A percentile compares a stretch with the other conserved stretches of the same genome.
Conservation (phyloP, 2,797 vertebrate species). For the Cichlasoma orientale region DNA sequence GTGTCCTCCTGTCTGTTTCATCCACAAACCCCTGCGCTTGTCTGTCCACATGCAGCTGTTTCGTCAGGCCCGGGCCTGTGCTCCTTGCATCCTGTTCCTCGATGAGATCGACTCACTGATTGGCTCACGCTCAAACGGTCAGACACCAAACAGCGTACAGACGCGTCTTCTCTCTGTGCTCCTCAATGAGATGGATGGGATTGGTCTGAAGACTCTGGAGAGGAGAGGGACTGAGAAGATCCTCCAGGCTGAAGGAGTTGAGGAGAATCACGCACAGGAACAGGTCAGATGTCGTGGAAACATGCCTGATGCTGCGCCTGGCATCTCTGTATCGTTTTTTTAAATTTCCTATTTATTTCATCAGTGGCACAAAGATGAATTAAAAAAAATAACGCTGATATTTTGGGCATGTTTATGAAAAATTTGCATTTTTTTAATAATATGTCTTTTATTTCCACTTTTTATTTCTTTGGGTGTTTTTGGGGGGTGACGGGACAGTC, state of each 20-base stretch:
- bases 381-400: not conserved
- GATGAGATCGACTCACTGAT: constrained; percentile 97
- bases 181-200: constrained; percentile 95
- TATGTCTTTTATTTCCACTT: too few species aligned
- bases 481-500: not conserved
- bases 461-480: too few species aligned
- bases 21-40: not conserved
- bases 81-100: constrained; percentile 93
- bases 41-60: constrained; percentile 83
- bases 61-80: constrained; percentile 88
- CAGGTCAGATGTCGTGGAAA: constrained; percentile 67
- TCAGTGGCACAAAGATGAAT: not conserved
- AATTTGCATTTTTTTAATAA: too few species aligned
- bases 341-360: not conserved
- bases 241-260: constrained; percentile 71
- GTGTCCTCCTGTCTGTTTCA: not conserved
- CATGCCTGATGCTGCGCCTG: not conserved
- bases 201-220: constrained; percentile 88
- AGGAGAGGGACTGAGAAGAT: constrained; percentile 81
- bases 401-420: too few species aligned
- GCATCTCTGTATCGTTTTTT: not conserved
- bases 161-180: constrained; percentile 92
- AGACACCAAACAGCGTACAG: constrained; percentile 78
- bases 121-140: constrained; percentile 82
- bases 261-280: constrained; percentile 59